Evolutionary conservation across 2,113 vertebrate species (phyloP).

Genomic region (Rhodinocichla rosea): DNA sequence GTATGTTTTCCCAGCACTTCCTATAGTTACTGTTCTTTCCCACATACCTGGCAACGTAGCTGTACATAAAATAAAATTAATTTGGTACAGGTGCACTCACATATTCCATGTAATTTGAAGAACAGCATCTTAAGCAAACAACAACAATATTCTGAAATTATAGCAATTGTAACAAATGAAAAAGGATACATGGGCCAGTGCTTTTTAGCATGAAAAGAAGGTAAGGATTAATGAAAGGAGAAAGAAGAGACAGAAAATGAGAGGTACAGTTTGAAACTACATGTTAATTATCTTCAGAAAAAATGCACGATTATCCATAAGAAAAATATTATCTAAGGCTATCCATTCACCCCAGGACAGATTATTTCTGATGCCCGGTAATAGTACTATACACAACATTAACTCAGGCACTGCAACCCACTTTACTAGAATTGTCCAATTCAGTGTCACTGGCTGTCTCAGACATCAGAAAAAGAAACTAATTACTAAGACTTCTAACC

Average conservation of each 20-base stretch:
- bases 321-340: background rate
- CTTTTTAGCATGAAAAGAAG: background rate
- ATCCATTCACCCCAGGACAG: background rate
- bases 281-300: background rate
- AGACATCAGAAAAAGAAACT: background rate
- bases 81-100: background rate
- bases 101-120: background rate
- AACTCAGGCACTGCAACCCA: background rate
- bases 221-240: background rate
- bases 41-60: slow-evolving; percentile 96
- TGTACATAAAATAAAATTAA: slow-evolving; percentile 54
- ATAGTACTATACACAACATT: background rate
- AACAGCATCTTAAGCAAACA: background rate
- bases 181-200: background rate
- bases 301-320: background rate
- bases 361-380: background rate
- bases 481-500: background rate
- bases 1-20: slow-evolving; percentile 95
- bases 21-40: slow-evolving; percentile 92
- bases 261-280: background rate
- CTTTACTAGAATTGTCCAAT: background rate
- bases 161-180: background rate
- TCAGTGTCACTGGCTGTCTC: background rate
- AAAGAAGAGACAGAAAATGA: background rate
- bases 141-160: background rate